Evolutionary conservation across 2,888 invertebrate species (phyloP), one percentile per base, ranked within the genome.

Genomic region (Cheilosia scutellata): DNA sequence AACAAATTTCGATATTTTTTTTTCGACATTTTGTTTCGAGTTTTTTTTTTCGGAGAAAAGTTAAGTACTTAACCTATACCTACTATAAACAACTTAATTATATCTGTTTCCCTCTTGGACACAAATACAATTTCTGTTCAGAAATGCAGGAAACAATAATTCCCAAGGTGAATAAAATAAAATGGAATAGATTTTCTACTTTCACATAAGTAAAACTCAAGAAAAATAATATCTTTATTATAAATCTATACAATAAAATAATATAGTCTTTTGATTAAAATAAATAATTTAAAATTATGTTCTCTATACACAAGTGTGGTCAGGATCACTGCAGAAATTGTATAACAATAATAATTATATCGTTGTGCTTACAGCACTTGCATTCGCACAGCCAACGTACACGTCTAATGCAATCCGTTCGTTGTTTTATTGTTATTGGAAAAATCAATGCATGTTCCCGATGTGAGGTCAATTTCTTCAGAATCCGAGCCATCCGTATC

Each of bases 391-490:
- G 7, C 44, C 20, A 44, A 9, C 9, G n/a, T 40, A 20, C 51
- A 40, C 13, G 49, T 40, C 72, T 82, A 86, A 58, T 82, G 80
- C 37, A 86, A 60, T 33, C 76, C 86, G 58, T 77, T 86, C 3
- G 82, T 62, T 72, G 76, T 57, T 62, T 91, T 92, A 87, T 90
- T 91, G 88, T 89, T 92, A 86, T 91, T 91, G 5, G 92, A 92
- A 87, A 92, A 92, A 88, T 92, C 92, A 87, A 92, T 92, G 89
- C 92, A 92, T 75, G 92, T 89, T 49, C 92, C 92, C 16, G 92
- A 92, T 5, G 92, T 92, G 47, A 92, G 88, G 89, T 92, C 92
- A 63, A 92, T 92, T 89, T 92, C 92, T 88, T 92, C 92, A 0
- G 92, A 92, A 86, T 92, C 92, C 0, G 92, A 92, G 55, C 91